Evolutionary conservation across 2,888 invertebrate genomes (phyloP).

Genomic region (Pandemis cinnamomeana): DNA sequence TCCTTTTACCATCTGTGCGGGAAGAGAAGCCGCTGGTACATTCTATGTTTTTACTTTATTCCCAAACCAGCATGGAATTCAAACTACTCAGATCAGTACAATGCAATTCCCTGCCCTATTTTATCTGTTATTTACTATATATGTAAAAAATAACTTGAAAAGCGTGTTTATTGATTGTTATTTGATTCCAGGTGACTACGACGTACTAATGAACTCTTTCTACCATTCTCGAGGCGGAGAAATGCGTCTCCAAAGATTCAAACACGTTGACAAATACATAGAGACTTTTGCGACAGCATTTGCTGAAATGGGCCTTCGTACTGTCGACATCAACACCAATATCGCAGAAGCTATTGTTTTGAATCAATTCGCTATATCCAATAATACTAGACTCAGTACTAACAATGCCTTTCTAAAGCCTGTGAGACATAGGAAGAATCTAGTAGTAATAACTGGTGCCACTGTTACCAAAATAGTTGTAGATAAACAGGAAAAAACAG

Average conservation of each 20-base stretch:
- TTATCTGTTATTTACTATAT: too few species aligned
- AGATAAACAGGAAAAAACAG: constrained; percentile 69
- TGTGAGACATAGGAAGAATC: constrained; percentile 72
- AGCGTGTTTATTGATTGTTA: neutral
- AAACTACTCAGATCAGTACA: too few species aligned
- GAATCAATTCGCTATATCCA: constrained; percentile 73
- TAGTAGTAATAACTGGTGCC: constrained; percentile 70
- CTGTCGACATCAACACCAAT: constrained; percentile 74
- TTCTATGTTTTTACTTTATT: too few species aligned
- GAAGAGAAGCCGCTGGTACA: too few species aligned
- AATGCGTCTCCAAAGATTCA: constrained; percentile 76
- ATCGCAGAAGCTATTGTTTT: constrained; percentile 74
- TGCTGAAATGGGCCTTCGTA: constrained; percentile 74
- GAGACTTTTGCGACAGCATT: constrained; percentile 74
- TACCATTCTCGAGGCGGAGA: constrained; percentile 79
- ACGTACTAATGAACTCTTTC: constrained; percentile 74
- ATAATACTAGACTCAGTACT: constrained; percentile 77
- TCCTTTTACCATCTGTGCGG: too few species aligned
- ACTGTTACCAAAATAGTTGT: constrained; percentile 74
- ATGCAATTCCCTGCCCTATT: too few species aligned
- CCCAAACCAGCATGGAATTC: too few species aligned
- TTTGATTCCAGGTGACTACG: constrained; percentile 73
- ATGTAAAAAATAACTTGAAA: too few species aligned
- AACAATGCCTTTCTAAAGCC: constrained; percentile 76
- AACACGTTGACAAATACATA: constrained; percentile 71